Evolutionary conservation across 1,140 invertebrate genomes (phyloP), one percentile per base, ranked within the genome.

Genomic region (Andrena cerasifolii): DNA sequence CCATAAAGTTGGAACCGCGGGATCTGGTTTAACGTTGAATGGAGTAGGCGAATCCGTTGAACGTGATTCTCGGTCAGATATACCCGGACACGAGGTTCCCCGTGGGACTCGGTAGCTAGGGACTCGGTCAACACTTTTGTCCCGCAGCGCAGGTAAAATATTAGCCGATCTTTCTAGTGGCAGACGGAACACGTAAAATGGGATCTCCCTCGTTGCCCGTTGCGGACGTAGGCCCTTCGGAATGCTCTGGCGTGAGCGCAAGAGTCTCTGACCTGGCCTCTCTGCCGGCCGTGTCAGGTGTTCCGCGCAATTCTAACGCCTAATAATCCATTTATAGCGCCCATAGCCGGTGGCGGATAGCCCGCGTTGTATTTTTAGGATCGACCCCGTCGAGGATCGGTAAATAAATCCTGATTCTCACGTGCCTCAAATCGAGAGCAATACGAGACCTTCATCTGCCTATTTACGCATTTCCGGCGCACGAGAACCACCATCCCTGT

Each of bases 291-390:
- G 36, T n/a, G 21, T 86, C 85, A 86, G 85, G 84, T 86, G 84
- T 78, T 66, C 71, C 67, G 36, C 67, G 75, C 56, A 51, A 79
- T 79, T 71, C 62, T 53, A 71, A 86, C 75, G 70, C 73, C 85
- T 86, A 87, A 87, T 87, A 87, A 87, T 87, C 85, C 79, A 87
- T 87, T 87, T 86, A 86, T 58, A 56, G 67, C 18, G 16, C 7
- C 56, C 26, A 83, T 82, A 79, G 80, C 79, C 26, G 70, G 14
- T 36, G 45, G 18, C 28, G 12, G 43, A 28, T 47, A 56, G 47
- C 28, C 59, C 26, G 51, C 33, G 26, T 43, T 86, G 85, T 86
- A 86, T 86, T 86, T 82, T 86, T 86, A 86, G 85, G 85, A 86
- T 74, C 40, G 63, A 24, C 36, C 66, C 66, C 21, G 40, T 79